Evolutionary conservation across 2,113 vertebrate species (phyloP).

Genomic region (Pteruthius melanotis): DNA sequence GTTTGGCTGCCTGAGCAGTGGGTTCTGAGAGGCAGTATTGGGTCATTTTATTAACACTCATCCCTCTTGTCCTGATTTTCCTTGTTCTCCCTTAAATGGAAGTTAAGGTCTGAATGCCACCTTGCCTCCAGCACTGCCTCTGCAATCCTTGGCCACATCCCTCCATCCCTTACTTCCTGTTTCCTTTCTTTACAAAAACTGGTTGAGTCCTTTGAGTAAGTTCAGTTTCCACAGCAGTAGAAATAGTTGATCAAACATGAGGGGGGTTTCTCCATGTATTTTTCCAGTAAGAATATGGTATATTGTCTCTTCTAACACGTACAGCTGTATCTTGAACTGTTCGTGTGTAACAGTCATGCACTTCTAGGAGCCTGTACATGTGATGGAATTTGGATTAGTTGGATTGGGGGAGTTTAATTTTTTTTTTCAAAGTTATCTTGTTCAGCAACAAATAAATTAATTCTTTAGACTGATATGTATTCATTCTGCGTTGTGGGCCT

Average conservation of each 20-base stretch:
- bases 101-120: not conserved
- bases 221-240: not conserved
- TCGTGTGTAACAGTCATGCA: fast-evolving
- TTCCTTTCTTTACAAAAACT: not conserved
- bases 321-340: not conserved
- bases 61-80: not conserved
- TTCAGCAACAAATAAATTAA: not conserved
- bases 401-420: not conserved
- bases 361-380: not conserved
- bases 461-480: not conserved
- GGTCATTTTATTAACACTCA: not conserved
- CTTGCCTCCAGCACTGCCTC: not conserved
- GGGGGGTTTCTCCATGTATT: not conserved
- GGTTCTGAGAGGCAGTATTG: not conserved
- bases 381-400: not conserved
- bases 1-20: not conserved
- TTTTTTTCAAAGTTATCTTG: not conserved
- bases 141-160: not conserved
- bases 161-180: not conserved
- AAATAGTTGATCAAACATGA: not conserved
- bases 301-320: not conserved
- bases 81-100: not conserved
- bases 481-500: not conserved
- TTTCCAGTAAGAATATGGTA: not conserved
- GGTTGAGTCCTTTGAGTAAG: not conserved